These are phyloP conservation scores for Sabatieria punctata DNA, from an alignment of 2,888 invertebrate species.

Conservation along the genomic window DNA sequence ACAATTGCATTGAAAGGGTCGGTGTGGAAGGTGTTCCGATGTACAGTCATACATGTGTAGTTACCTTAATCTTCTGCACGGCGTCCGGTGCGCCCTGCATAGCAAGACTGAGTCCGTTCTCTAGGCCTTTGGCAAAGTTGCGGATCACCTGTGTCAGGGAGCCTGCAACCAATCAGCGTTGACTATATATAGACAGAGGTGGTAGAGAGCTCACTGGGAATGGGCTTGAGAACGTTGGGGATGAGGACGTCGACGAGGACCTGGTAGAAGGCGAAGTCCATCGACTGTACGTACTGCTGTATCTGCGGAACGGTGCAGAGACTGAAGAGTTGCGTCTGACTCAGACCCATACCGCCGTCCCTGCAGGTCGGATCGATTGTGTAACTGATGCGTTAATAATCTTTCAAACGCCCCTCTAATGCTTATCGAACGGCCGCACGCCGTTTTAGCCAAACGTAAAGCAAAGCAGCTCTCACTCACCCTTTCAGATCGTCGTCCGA, in stretches of 20 bases:
- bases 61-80: conserved; percentile 60
- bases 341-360: conserved; percentile 1
- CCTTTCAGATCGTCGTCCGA: conserved; percentile 8
- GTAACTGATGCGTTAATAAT: too few relatives aligned
- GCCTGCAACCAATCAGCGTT: conserved; percentile 34
- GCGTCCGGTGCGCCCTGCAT: conserved; percentile 63
- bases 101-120: conserved; percentile 64
- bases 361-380: too few relatives aligned
- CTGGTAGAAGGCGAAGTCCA: conserved; percentile 62
- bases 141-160: conserved; percentile 77
- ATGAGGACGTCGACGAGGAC: conserved; percentile 84
- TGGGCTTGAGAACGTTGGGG: conserved; percentile 83
- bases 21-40: too few relatives aligned
- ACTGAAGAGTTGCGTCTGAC: conserved; percentile 27
- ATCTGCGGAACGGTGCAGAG: conserved; percentile 34
- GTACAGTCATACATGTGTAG: too few relatives aligned
- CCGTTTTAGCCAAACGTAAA: too few relatives aligned
- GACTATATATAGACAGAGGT: conserved; percentile 6
- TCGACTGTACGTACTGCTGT: conserved; percentile 34
- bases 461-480: neutral
- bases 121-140: conserved; percentile 79
- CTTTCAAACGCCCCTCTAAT: too few relatives aligned
- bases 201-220: conserved; percentile 61
- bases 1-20: too few relatives aligned
- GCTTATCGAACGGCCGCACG: too few relatives aligned